phyloP scores from a whole-genome alignment of 2,113 vertebrate genomes.

The Catagonus wagneri region DNA sequence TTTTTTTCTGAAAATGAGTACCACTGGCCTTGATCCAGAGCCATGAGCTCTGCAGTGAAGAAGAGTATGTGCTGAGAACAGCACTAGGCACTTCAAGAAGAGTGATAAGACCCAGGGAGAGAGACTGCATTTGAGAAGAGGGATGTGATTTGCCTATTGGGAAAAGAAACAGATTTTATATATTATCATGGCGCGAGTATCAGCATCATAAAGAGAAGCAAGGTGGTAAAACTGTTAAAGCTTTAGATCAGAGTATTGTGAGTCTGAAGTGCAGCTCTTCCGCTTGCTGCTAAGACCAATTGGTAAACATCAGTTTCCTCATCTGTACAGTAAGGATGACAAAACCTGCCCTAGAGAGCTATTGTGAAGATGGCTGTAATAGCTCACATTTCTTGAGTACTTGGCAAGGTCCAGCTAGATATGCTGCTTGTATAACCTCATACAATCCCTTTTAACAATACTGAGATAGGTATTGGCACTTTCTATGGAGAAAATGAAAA shows the following conservation, averaged over 20 bases:
- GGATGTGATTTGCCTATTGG: background rate
- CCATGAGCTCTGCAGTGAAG: background rate
- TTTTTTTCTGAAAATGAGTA: background rate
- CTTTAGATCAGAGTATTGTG: background rate
- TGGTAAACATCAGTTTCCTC: background rate
- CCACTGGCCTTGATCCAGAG: background rate
- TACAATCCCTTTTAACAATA: background rate
- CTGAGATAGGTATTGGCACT: background rate
- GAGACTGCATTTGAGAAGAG: background rate
- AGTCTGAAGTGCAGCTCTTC: background rate
- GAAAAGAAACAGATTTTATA: background rate
- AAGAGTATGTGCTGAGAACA: background rate
- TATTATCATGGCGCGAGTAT: background rate
- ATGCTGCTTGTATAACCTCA: background rate
- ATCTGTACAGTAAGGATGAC: background rate
- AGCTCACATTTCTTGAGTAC: background rate
- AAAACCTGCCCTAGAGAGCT: background rate
- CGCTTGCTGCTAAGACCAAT: background rate
- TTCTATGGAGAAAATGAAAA: background rate
- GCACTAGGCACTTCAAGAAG: background rate
- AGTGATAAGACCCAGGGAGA: background rate
- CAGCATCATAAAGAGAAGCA: background rate
- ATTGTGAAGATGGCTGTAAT: rapidly evolving
- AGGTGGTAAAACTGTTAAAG: background rate
- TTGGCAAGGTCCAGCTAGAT: background rate